A percentile compares a stretch with the other conserved stretches of the same genome.
Conservation (phyloP, 1,140 invertebrate species). For the Tetraneura akinire region DNA sequence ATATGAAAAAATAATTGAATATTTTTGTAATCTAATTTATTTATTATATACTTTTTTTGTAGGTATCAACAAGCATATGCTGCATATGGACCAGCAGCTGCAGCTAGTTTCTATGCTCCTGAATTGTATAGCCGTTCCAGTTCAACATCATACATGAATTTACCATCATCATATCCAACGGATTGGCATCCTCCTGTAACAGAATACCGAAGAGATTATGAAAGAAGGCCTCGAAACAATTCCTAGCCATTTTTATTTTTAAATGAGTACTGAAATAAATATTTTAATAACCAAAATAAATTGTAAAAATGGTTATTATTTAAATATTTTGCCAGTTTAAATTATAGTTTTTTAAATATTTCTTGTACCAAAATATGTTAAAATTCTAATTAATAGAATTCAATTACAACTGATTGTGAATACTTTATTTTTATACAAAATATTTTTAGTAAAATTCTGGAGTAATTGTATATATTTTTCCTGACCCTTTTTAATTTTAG, state of each 20-base stretch:
- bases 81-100: conserved; percentile 41
- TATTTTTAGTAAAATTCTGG: conserved; percentile 35
- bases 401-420: conserved; percentile 22
- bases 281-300: conserved; percentile 9
- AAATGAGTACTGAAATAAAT: not conserved
- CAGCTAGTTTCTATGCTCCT: conserved; percentile 30
- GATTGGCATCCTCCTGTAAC: conserved; percentile 42
- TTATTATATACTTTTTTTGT: not conserved
- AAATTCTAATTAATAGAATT: conserved; percentile 6
- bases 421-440: conserved; percentile 49
- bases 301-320: not conserved
- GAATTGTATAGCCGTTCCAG: conserved; percentile 29
- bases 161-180: conserved; percentile 22
- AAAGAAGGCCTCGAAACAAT: conserved; percentile 45
- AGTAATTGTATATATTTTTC: conserved; percentile 14
- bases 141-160: conserved; percentile 9
- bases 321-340: not conserved
- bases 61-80: conserved; percentile 50
- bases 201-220: conserved; percentile 42
- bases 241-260: conserved; percentile 39
- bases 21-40: too few species aligned
- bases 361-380: conserved; percentile 44
- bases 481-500: not conserved
- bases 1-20: not conserved
- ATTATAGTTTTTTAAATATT: conserved; percentile 28